phyloP scores from a whole-genome alignment of 2,797 vertebrate genomes.

The Sebastes matsubarae region DNA sequence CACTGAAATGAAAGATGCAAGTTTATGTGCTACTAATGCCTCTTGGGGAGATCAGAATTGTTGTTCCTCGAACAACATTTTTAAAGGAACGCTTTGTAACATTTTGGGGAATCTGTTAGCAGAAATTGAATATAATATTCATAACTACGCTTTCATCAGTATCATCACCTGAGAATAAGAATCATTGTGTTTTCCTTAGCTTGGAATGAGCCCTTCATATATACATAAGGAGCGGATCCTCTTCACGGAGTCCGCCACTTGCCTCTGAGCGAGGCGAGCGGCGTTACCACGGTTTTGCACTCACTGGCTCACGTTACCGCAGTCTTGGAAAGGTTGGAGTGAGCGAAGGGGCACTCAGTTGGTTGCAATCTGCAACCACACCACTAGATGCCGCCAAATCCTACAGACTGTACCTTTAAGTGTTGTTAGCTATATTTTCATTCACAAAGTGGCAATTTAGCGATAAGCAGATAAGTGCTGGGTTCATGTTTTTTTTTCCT shows the following conservation, averaged over 20 bases:
- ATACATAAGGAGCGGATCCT: neutral
- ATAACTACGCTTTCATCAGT: neutral
- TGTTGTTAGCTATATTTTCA: neutral
- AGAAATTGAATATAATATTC: neutral
- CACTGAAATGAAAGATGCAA: neutral
- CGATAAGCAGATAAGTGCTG: neutral
- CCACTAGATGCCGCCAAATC: neutral
- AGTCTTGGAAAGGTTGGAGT: no score
- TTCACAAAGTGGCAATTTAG: neutral
- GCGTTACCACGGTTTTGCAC: no score
- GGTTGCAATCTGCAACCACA: neutral
- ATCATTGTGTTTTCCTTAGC: neutral
- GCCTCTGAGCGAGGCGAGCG: no score
- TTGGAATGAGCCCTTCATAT: neutral
- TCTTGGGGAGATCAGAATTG: neutral
- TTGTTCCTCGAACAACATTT: neutral
- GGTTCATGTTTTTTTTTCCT: neutral
- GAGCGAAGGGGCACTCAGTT: neutral
- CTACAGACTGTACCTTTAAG: neutral
- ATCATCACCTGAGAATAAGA: neutral
- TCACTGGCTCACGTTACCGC: no score
- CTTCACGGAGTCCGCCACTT: no score
- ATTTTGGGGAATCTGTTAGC: neutral
- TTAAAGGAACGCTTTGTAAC: neutral
- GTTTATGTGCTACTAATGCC: neutral